Conservation (phyloP, 2,113 vertebrate species). For the Geococcyx californianus region DNA sequence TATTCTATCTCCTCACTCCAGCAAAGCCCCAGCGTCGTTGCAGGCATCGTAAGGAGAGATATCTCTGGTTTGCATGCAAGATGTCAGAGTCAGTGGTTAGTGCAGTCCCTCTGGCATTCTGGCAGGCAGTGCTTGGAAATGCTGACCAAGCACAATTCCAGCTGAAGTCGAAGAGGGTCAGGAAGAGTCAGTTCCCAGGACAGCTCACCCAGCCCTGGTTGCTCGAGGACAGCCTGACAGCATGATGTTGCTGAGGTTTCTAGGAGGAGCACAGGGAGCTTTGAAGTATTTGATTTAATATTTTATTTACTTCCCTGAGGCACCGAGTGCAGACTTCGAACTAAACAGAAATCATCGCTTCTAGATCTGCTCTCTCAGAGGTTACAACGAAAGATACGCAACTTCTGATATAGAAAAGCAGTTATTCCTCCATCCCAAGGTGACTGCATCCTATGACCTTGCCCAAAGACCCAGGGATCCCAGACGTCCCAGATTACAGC, state of each 20-base stretch:
- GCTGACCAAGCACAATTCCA: background rate
- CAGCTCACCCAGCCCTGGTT: background rate
- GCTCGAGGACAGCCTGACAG: background rate
- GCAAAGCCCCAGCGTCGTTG: background rate
- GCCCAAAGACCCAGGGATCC: background rate
- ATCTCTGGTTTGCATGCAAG: background rate
- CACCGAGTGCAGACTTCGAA: background rate
- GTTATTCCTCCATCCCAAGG: background rate
- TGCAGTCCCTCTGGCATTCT: background rate
- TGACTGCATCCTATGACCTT: background rate
- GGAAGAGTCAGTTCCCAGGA: background rate
- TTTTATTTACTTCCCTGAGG: background rate
- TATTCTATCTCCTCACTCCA: background rate
- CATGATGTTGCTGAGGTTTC: background rate
- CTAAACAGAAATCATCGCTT: background rate
- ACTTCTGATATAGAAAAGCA: background rate
- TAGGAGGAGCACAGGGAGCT: background rate
- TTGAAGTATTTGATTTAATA: background rate
- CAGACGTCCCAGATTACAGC: background rate
- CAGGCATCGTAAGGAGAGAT: background rate
- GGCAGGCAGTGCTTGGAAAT: background rate
- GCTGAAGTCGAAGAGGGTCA: background rate
- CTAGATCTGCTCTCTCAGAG: background rate
- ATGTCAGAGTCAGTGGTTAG: background rate
- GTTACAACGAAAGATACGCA: background rate